These are phyloP conservation scores for Heliconius charithonia DNA, from an alignment of 2,888 invertebrate genomes.

Conservation along the genomic window DNA sequence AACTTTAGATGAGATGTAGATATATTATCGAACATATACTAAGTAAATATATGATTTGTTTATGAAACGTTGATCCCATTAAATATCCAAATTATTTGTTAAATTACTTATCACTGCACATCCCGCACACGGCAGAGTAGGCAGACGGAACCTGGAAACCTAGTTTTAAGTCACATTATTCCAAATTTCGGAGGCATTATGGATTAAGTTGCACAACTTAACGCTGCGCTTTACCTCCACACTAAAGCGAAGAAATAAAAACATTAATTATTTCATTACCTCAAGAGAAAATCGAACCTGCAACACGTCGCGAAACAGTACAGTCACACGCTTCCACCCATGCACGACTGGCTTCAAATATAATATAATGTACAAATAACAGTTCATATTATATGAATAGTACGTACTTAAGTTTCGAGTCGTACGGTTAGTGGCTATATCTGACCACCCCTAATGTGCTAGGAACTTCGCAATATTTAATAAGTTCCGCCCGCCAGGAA, in stretches of 20 bases:
- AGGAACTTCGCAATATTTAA: conserved; percentile 25
- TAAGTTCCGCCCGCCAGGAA: conserved; percentile 24
- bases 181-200: too few species aligned
- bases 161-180: neutral
- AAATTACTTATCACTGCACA: too few species aligned
- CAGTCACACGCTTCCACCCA: neutral
- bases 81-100: too few species aligned
- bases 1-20: too few species aligned
- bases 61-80: too few species aligned
- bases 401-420: conserved; percentile 2
- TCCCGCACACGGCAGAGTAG: neutral
- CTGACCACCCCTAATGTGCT: conserved; percentile 20
- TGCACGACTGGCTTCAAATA: neutral
- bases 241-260: neutral
- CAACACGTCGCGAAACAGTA: too few species aligned
- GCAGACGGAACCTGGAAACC: neutral
- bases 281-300: neutral
- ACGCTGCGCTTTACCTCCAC: neutral
- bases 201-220: too few species aligned
- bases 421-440: neutral
- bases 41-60: too few species aligned
- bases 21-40: too few species aligned
- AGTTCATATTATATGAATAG: conserved; percentile 4
- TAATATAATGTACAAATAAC: neutral
- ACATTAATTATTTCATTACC: neutral